These are phyloP conservation scores for Noctua janthe DNA, from an alignment of 2,888 invertebrate genomes.

Conservation along the genomic window DNA sequence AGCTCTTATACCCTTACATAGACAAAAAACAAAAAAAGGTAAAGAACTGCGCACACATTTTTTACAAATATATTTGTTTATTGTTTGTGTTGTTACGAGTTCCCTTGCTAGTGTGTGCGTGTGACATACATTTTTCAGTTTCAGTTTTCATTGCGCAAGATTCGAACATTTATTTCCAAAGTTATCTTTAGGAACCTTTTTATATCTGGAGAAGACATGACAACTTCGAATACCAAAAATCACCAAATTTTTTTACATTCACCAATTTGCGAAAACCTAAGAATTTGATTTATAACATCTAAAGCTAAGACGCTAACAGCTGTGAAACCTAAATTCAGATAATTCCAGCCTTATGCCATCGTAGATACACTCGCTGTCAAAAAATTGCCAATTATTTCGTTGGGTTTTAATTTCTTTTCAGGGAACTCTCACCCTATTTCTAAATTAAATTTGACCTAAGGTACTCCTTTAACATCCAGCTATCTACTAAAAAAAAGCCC, in stretches of 20 bases:
- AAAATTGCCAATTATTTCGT: too few species aligned
- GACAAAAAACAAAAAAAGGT: not conserved
- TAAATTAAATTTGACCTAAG: too few species aligned
- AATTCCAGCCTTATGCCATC: not conserved
- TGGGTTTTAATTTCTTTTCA: too few species aligned
- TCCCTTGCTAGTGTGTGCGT: not conserved
- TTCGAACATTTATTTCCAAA: not conserved
- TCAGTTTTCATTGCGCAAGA: not conserved
- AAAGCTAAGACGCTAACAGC: not conserved
- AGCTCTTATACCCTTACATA: not conserved
- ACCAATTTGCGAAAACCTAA: not conserved
- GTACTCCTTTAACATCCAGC: too few species aligned
- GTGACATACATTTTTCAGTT: not conserved
- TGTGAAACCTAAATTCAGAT: not conserved
- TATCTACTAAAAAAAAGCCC: too few species aligned
- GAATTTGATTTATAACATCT: not conserved
- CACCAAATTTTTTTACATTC: not conserved
- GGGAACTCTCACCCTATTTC: too few species aligned
- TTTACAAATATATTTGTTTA: not conserved
- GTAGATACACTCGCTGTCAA: too few species aligned
- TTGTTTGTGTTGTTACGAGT: not conserved
- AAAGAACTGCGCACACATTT: not conserved
- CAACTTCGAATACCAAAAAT: not conserved
- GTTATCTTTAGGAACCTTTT: not conserved
- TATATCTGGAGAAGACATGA: not conserved